Evolutionary conservation across 2,888 invertebrate genomes (phyloP), one percentile per base, ranked within the genome.

Genomic region (Andrena bicolor): DNA sequence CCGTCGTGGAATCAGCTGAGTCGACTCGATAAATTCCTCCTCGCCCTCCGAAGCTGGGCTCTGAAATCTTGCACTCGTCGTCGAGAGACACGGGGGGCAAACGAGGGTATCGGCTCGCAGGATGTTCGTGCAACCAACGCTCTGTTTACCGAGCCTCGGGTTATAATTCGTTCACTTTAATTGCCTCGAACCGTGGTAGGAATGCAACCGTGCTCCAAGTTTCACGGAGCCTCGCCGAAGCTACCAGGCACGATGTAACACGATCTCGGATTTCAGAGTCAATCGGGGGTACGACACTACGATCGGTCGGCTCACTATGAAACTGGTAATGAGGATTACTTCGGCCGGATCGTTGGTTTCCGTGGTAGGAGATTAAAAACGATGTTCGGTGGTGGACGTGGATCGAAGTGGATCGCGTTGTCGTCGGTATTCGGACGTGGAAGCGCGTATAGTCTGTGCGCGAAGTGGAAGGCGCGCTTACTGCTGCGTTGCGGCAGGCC

Each of bases 401-500:
- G 16, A 28, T 41, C 2, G 16, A 66, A 53, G 35, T 41, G 1
- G 20, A 35, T 13, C n/a, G 7, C 41, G 41, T 41, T 53, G 26
- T 61, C 71, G 41, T 70, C 6, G 26, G 2, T 10, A 32, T 58
- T 20, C 32, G 20, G 60, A 41, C 49, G 16, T 26, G 64, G 20
- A 58, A 20, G 80, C 78, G 80, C 80, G 76, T 56, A 41, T 41
- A 68, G 53, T 79, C 85, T 79, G 63, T 32, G 26, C 74, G 32
- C 61, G 75, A 73, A 70, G 58, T 69, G 41, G 82, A 89, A 90
- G 87, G 88, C 90, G 90, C 91, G 91, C 89, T 92, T 81, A 90
- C 92, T 91, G 91, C 91, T 92, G 92, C 92, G 92, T 89, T 90
- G 92, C 92, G 91, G 91, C 92, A 91, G 88, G 91, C 91, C 90